Conservation (phyloP, 2,888 invertebrate species). For the Dicyrtomina minuta region DNA sequence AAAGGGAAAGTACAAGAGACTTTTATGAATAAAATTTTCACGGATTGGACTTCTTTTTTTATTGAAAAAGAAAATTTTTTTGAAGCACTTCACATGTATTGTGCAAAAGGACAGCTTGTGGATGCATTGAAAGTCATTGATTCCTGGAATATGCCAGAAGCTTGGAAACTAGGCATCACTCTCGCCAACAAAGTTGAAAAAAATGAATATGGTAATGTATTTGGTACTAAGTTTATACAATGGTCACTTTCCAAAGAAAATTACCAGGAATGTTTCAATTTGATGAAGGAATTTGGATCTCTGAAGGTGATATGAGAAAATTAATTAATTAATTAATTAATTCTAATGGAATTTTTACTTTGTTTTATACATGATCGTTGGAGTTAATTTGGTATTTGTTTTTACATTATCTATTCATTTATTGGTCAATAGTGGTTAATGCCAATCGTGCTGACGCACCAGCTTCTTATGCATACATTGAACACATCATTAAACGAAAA, state of each 20-base stretch:
- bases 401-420: background rate
- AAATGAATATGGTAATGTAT: constrained; percentile 29
- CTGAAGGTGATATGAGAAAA: constrained; percentile 34
- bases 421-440: constrained; percentile 38
- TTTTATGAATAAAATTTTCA: constrained; percentile 56
- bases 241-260: constrained; percentile 26
- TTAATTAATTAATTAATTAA: constrained; percentile 4
- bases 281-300: constrained; percentile 22
- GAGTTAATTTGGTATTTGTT: background rate
- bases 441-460: constrained; percentile 32
- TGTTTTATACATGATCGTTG: background rate
- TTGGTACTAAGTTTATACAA: constrained; percentile 41
- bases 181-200: constrained; percentile 35
- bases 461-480: constrained; percentile 22
- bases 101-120: constrained; percentile 33
- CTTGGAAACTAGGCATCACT: constrained; percentile 41
- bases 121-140: constrained; percentile 39
- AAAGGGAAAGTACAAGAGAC: constrained; percentile 55
- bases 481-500: constrained; percentile 7
- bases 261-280: constrained; percentile 34
- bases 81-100: constrained; percentile 12
- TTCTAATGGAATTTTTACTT: background rate
- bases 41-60: background rate
- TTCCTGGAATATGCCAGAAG: constrained; percentile 38
- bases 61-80: background rate